Percentiles rank a stretch among this genome's conserved stretches.
These are phyloP conservation scores for Pongo abelii DNA, from an alignment of 2,113 vertebrate genomes.

Conservation along the genomic window DNA sequence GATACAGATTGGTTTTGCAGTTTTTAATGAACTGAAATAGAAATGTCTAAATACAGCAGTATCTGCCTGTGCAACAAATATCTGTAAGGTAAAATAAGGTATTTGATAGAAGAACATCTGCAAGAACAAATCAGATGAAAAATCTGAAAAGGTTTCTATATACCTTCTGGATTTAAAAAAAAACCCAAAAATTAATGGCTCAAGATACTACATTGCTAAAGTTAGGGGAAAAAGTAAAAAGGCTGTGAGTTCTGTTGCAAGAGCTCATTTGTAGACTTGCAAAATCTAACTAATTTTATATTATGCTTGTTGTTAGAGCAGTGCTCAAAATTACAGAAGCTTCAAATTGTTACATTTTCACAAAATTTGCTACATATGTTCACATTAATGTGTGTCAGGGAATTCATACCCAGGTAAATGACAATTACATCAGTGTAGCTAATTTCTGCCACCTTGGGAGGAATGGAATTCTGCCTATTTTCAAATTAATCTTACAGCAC, in stretches of 20 bases:
- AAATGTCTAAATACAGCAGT: conserved; percentile 83
- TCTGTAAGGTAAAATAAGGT: conserved; percentile 75
- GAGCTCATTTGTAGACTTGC: conserved; percentile 31
- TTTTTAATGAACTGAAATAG: conserved; percentile 82
- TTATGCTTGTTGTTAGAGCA: background rate
- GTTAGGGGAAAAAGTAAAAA: background rate
- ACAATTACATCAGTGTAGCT: conserved; percentile 6
- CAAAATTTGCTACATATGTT: conserved; percentile 5
- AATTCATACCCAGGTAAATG: background rate
- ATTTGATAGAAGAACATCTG: conserved; percentile 67
- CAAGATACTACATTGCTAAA: conserved; percentile 56
- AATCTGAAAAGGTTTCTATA: conserved; percentile 78
- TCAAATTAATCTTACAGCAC: conserved; percentile 45
- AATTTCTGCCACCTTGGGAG: conserved; percentile 32
- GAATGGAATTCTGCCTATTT: conserved; percentile 47
- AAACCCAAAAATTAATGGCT: conserved; percentile 73
- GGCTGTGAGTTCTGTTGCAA: conserved; percentile 46
- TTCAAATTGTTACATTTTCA: conserved; percentile 35
- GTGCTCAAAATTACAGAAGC: conserved; percentile 29
- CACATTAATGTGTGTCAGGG: conserved; percentile 32
- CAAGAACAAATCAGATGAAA: conserved; percentile 80
- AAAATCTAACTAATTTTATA: conserved; percentile 41
- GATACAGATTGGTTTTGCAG: conserved; percentile 81
- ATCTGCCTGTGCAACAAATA: conserved; percentile 81
- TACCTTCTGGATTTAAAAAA: conserved; percentile 69